Conservation (phyloP, 2,888 invertebrate species). For the Hydrotaea diabolus region DNA sequence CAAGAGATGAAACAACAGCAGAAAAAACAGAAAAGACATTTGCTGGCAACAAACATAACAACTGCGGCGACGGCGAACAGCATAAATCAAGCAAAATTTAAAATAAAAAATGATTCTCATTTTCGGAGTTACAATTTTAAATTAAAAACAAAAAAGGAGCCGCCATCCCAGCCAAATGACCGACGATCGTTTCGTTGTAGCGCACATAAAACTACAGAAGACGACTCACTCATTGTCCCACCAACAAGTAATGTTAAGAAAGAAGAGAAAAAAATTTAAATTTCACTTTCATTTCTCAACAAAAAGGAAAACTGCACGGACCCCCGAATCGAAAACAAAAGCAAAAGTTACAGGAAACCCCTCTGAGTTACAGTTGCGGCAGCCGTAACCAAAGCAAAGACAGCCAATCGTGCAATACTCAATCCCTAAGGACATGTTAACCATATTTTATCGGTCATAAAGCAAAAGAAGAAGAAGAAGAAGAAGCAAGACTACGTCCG, state of each 20-base stretch:
- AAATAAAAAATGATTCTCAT: constrained; percentile 59
- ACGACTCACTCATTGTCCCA: neutral
- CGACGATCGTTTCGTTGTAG: constrained; percentile 24
- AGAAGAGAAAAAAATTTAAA: constrained; percentile 55
- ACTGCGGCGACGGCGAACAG: constrained; percentile 26
- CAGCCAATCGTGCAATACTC: constrained; percentile 13
- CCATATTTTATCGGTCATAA: constrained; percentile 50
- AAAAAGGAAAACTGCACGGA: constrained; percentile 40
- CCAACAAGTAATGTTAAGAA: constrained; percentile 34
- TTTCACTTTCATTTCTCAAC: constrained; percentile 62
- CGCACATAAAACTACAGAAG: neutral
- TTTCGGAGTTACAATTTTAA: constrained; percentile 52
- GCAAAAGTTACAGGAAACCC: constrained; percentile 60
- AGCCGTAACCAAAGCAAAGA: constrained; percentile 1
- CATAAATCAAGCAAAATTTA: constrained; percentile 65
- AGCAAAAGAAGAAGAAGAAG: constrained; percentile 23
- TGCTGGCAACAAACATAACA: neutral
- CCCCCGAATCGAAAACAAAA: constrained; percentile 7
- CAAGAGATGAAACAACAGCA: constrained; percentile 40
- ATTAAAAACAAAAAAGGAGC: constrained; percentile 43
- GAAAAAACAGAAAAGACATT: constrained; percentile 37
- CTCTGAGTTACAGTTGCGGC: constrained; percentile 55
- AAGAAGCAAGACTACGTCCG: neutral
- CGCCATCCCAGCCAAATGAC: constrained; percentile 28
- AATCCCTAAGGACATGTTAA: constrained; percentile 65